Percentiles rank a stretch among this genome's conserved stretches.
phyloP scores from a whole-genome alignment of 2,113 vertebrate genomes.

The Spermophilus dauricus region DNA sequence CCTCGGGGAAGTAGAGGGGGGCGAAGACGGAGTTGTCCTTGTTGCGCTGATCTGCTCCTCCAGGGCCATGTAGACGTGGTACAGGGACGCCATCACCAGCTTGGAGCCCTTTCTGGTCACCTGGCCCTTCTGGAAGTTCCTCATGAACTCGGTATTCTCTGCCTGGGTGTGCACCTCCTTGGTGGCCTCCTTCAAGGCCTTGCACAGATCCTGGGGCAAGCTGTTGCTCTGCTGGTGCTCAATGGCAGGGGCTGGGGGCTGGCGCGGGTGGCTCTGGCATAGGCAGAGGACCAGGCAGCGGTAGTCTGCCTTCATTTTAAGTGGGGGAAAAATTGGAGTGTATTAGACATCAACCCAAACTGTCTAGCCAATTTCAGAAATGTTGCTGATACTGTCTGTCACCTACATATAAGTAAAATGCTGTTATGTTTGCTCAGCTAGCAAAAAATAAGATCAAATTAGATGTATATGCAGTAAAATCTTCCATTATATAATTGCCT shows the following conservation, averaged over 20 bases:
- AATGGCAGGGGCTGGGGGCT: too few relatives aligned
- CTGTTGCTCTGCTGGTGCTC: too few relatives aligned
- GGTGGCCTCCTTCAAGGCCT: too few relatives aligned
- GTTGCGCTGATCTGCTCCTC: constrained; percentile 94
- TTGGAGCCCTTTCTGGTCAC: constrained; percentile 62
- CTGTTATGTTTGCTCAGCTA: not conserved
- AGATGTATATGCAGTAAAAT: not conserved
- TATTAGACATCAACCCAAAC: not conserved
- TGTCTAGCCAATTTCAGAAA: not conserved
- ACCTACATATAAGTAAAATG: not conserved
- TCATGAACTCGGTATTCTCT: too few relatives aligned
- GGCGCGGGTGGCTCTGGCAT: too few relatives aligned
- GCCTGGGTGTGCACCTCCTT: too few relatives aligned
- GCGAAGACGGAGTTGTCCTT: constrained; percentile 89
- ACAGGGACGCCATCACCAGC: constrained; percentile 95
- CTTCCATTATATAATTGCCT: not conserved
- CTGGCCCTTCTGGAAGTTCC: too few relatives aligned
- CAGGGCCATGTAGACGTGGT: constrained; percentile 93
- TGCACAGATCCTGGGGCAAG: too few relatives aligned
- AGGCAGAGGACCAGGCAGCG: too few relatives aligned
- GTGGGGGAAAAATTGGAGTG: not conserved
- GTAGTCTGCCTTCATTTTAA: not conserved
- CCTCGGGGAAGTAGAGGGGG: constrained; percentile 94
- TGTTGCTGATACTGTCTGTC: not conserved
- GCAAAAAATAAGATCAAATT: constrained; percentile 18